Base-by-base conservation (phyloP, 2,113 vertebrate genomes). In the Caloenas nicobarica region DNA sequence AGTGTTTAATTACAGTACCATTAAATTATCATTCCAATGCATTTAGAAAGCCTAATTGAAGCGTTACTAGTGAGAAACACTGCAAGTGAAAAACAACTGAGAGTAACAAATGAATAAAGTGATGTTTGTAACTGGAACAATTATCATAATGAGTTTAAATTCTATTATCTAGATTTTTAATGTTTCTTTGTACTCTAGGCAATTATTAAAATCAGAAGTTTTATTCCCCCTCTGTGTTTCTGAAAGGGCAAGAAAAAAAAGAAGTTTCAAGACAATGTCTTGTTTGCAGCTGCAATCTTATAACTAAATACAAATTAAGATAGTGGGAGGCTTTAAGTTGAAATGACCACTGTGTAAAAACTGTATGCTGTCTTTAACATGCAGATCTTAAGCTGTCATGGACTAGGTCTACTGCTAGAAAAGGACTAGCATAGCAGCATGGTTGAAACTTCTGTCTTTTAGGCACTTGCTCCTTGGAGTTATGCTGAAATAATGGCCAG, bases 41-140 rank as follows among this genome's bases (percentile, higher is more conserved):
- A 44, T 96, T 92, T 81, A 28, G 48, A 88, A 92, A 65, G 72
- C 11, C 31, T 95, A 81, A 95, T 96, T 90, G 93, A 77, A 93
- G 44, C 94, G 58, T 91, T 96, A 95, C 62, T 93, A 78, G 64
- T 91, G 78, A 96, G 77, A 46, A 94, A 46, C 48, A 92, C 34
- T 92, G 50, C 50, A 97, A 97, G 56, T 95, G 70, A 97, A 92
- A 97, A 98, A 88, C 58, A 97, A 90, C 86, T 92, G 89, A 96
- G 92, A 92, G 79, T 74, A 84, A 92, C 82, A 95, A 94, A 96
- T 89, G 0, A 95, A 95, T 85, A 92, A 96, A 94, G 56, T 83
- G 42, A 88, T 95, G 36, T 92, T 97, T 97, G 81, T 94, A 93
- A 95, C 78, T 93, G 81, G 57, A 84, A 72, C 38, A 97, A 88